phyloP scores from a whole-genome alignment of 64 coral and sea anemone genomes.

The Actinia tenebrosa region DNA sequence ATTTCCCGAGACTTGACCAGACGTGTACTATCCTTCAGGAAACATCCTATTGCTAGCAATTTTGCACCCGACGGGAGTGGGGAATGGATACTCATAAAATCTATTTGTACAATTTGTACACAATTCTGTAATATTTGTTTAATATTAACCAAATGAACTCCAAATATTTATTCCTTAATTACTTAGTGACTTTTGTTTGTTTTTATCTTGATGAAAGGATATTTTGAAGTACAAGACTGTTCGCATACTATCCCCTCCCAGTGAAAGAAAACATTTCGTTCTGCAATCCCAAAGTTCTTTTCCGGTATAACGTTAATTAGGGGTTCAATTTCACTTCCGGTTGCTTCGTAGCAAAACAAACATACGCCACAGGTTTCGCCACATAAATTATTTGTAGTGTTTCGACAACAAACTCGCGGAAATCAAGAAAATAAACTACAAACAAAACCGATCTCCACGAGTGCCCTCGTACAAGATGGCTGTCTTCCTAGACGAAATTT shows the following conservation, averaged over 20 bases:
- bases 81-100: neutral
- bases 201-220: neutral
- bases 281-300: constrained; percentile 18
- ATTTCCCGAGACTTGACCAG: neutral
- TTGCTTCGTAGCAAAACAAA: constrained; percentile 32
- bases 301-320: constrained; percentile 22
- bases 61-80: neutral
- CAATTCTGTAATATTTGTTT: neutral
- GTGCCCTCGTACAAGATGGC: constrained; percentile 31
- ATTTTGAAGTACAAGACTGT: neutral
- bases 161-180: neutral
- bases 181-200: neutral
- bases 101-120: neutral
- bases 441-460: neutral
- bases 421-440: neutral
- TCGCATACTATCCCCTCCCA: neutral
- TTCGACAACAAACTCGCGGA: constrained; percentile 36
- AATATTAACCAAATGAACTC: neutral
- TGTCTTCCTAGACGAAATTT: constrained; percentile 85
- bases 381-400: constrained; percentile 23
- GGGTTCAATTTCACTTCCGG: constrained; percentile 38
- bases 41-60: neutral
- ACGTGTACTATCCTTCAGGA: neutral
- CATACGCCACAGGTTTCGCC: constrained; percentile 22
- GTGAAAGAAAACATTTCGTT: neutral